Conservation (phyloP, 2,113 vertebrate genomes). For the Manacus vitellinus region DNA sequence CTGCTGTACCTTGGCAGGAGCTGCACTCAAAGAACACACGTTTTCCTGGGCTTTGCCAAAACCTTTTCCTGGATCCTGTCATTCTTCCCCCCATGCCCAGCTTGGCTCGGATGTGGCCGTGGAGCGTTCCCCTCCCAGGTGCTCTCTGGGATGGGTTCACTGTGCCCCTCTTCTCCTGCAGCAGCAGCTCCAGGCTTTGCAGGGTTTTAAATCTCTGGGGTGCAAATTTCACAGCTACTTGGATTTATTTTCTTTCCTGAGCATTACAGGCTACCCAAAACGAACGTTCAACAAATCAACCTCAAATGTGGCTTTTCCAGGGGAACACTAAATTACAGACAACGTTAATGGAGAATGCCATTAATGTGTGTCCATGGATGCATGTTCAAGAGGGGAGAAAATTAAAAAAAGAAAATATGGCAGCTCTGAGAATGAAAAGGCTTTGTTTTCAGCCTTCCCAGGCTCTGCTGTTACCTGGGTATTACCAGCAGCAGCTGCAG, state of each 20-base stretch:
- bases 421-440: neutral
- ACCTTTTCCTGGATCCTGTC: neutral
- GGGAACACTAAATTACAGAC: neutral
- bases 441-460: neutral
- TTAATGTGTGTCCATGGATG: neutral
- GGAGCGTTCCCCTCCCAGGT: rapidly evolving
- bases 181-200: neutral
- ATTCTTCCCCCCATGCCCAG: rapidly evolving
- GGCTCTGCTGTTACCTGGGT: neutral
- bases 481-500: neutral
- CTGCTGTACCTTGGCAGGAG: neutral
- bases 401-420: neutral
- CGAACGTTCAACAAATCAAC: neutral
- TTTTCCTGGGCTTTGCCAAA: neutral
- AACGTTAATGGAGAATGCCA: neutral
- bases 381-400: neutral
- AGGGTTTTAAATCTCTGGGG: neutral
- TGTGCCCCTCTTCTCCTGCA: neutral
- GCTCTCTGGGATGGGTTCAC: rapidly evolving
- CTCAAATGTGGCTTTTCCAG: neutral
- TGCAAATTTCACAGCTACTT: neutral
- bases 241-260: neutral
- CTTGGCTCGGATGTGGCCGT: rapidly evolving
- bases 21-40: neutral
- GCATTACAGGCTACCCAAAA: neutral